Evolutionary conservation across 1,140 invertebrate species (phyloP).

Genomic region (Drusus annulatus): DNA sequence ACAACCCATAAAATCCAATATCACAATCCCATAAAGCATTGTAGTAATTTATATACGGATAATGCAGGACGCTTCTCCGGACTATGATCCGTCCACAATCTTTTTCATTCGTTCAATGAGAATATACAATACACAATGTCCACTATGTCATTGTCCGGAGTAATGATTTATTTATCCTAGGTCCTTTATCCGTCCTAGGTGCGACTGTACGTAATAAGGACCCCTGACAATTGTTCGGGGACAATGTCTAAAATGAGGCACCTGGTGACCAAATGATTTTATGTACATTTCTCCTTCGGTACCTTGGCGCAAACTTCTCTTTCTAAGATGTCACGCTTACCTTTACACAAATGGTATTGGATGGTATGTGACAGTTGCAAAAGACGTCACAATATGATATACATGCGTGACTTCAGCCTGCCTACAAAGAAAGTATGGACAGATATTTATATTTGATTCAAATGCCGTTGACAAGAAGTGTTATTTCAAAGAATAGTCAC

Average conservation of each 20-base stretch:
- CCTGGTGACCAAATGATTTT: conserved; percentile 35
- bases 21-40: conserved; percentile 35
- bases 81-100: conserved; percentile 15
- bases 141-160: conserved; percentile 26
- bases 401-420: neutral
- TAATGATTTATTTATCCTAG: conserved; percentile 45
- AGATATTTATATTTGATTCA: neutral
- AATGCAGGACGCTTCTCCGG: conserved; percentile 6
- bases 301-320: neutral
- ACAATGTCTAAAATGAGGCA: conserved; percentile 35
- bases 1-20: conserved; percentile 31
- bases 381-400: neutral
- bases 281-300: conserved; percentile 19
- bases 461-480: neutral
- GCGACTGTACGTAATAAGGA: conserved; percentile 38
- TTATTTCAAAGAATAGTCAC: neutral
- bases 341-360: neutral
- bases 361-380: conserved; percentile 23
- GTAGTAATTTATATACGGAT: conserved; percentile 23
- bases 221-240: conserved; percentile 15
- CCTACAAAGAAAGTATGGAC: neutral
- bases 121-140: conserved; percentile 17
- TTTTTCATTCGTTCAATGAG: conserved; percentile 21
- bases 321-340: conserved; percentile 36
- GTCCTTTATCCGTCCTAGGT: conserved; percentile 27